A percentile compares a stretch with the other conserved stretches of the same genome.
phyloP scores from a whole-genome alignment of 2,888 invertebrate species.

The Octodonta nipae region DNA sequence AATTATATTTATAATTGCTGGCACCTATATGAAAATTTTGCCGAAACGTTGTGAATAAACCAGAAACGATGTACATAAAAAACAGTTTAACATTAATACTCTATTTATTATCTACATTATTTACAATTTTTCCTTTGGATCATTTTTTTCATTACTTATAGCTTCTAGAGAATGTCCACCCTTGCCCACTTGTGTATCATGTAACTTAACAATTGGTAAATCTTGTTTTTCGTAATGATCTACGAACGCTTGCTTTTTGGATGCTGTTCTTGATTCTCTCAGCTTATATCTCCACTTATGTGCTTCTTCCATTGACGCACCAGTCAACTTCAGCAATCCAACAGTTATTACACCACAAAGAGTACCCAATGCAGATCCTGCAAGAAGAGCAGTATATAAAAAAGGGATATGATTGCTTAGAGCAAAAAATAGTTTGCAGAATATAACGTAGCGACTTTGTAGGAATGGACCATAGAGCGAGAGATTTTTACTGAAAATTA shows the following conservation, averaged over 20 bases:
- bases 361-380: constrained; percentile 47
- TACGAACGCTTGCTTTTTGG: constrained; percentile 26
- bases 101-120: constrained; percentile 4
- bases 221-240: constrained; percentile 25
- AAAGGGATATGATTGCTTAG: neutral
- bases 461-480: no score
- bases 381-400: constrained; percentile 18
- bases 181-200: constrained; percentile 19
- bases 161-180: constrained; percentile 19
- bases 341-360: constrained; percentile 45
- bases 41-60: no score
- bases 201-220: constrained; percentile 20
- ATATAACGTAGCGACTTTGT: no score
- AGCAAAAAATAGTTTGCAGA: neutral
- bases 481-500: no score
- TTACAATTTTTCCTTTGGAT: constrained; percentile 6
- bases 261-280: constrained; percentile 31
- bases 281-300: constrained; percentile 45
- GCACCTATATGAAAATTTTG: no score
- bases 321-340: constrained; percentile 42
- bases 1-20: no score
- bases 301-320: constrained; percentile 51
- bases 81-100: constrained; percentile 1
- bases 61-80: no score
- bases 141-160: constrained; percentile 19